A percentile compares a stretch with the other conserved stretches of the same genome.
Conservation (phyloP, 2,797 vertebrate species). For the Momotus momota region DNA sequence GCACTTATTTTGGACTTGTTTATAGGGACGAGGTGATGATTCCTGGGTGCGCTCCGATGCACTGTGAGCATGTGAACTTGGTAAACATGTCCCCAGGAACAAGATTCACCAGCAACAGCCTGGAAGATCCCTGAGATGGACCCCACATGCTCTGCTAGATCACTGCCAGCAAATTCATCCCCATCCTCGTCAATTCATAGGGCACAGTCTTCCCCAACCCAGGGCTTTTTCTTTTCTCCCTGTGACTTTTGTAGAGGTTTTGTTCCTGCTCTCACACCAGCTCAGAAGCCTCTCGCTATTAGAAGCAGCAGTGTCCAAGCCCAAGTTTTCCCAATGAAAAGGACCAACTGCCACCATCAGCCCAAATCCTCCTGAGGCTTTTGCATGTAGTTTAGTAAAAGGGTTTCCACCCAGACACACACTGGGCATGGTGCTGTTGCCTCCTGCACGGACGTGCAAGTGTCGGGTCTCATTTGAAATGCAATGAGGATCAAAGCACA, state of each 20-base stretch:
- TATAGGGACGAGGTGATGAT: neutral
- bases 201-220: neutral
- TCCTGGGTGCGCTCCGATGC: neutral
- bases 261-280: neutral
- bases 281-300: neutral
- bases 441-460: accelerated
- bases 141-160: neutral
- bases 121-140: neutral
- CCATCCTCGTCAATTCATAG: accelerated
- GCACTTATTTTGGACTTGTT: neutral
- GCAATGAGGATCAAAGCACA: accelerated
- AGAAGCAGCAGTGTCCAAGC: neutral
- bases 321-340: neutral
- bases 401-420: neutral
- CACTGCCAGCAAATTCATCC: neutral
- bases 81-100: neutral
- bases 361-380: neutral
- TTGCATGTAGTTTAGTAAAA: neutral
- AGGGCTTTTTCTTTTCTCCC: neutral
- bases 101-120: neutral
- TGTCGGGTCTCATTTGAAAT: neutral
- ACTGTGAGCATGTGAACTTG: accelerated
- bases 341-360: neutral
- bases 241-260: neutral
- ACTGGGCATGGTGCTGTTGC: neutral